Evolutionary conservation across 2,113 vertebrate species (phyloP).

Genomic region (Orcinus orca): DNA sequence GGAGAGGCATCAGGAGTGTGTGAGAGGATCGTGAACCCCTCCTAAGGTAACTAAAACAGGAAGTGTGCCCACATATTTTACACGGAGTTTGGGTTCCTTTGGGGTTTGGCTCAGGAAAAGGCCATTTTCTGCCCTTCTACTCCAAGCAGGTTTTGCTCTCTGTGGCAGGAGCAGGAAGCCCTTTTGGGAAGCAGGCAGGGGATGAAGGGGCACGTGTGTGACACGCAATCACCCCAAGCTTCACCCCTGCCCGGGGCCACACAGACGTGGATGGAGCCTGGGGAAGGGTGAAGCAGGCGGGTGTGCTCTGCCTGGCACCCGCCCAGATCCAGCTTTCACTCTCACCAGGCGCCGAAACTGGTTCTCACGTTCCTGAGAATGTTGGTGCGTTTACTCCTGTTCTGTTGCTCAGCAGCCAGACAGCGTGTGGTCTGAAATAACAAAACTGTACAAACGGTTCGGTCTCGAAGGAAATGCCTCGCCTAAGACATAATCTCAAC

Average conservation of each 20-base stretch:
- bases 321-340: background rate
- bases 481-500: constrained; percentile 42
- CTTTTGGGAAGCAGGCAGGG: background rate
- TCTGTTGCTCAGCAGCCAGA: constrained; percentile 35
- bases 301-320: background rate
- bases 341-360: background rate
- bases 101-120: background rate
- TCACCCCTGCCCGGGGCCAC: rapidly evolving
- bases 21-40: background rate
- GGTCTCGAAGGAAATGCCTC: constrained; percentile 54
- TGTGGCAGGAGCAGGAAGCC: background rate
- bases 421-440: constrained; percentile 37
- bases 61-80: background rate
- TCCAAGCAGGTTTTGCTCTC: background rate
- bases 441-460: constrained; percentile 43
- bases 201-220: rapidly evolving
- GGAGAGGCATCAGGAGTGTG: background rate
- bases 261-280: rapidly evolving
- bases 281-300: background rate
- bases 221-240: background rate
- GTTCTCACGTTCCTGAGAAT: background rate
- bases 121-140: background rate
- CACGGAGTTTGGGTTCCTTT: background rate
- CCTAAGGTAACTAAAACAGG: background rate
- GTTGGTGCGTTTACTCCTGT: background rate